Evolutionary conservation across 2,888 invertebrate species (phyloP), one percentile per base, ranked within the genome.

Genomic region (Agriopis marginaria): DNA sequence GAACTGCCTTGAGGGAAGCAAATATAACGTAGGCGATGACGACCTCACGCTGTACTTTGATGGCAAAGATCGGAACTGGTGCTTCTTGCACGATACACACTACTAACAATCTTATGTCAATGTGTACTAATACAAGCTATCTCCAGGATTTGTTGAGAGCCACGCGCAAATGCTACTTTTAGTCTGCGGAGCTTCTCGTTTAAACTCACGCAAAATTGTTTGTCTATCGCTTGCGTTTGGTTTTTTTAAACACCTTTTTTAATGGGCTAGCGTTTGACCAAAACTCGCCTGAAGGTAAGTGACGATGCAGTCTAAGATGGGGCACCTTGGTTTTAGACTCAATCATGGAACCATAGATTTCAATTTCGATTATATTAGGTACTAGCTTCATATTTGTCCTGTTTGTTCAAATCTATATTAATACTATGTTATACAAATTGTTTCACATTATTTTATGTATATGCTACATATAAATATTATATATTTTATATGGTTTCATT

Each of bases 31-130:
- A 17, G 0, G 42, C 17, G 1, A 14, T 11, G 44, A 44, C 17
- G 17, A 8, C 0, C 1, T 32, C 6, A 51, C 39, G 6, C 32
- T 8, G 2, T 54, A 39, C 6, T 54, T 54, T 39, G 54, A 39
- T 12, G 32, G 56, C 44, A 17, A 44, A 44, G n/a, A 56, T 44
- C 42, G 56, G 56, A 56, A 44, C 42, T 44, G 40, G 17, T 17
- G 8, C 11, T 56, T 11, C 23, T 23, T 45, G 45, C 42, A 44
- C 0, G 10, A 11, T 53, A 39, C n/a, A 54, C 54, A n/a, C 17
- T 50, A 50, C 17, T 50, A 17, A 50, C 17, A 50, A 17, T 17
- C 10, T 50, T 9, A 50, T 9, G 10, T 47, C 6, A 17, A 8
- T 17, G 17, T 3, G 17, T n/a, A 42, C 1, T 9, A 6, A 3